Base-by-base conservation (phyloP, 2,113 vertebrate species). In the Edolisoma coerulescens region DNA sequence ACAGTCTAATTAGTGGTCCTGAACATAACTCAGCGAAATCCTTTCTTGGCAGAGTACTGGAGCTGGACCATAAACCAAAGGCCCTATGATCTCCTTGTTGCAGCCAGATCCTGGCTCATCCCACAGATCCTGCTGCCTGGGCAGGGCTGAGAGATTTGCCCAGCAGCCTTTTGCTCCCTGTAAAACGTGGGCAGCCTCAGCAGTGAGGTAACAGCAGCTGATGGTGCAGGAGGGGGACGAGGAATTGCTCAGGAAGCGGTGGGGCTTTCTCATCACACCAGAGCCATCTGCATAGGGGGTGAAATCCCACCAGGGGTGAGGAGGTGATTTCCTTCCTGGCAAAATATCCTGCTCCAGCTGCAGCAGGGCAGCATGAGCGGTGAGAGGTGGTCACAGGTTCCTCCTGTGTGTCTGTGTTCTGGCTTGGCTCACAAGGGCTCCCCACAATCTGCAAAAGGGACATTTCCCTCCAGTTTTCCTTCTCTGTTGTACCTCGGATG, bases 271-370 rank as follows among this genome's bases (percentile, higher is more conserved):
- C 17, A 76, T 30, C 33, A 23, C 50, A 59, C 26, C 82, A 69
- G 52, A 84, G n/a, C 77, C 70, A 78, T 52, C 83, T 77, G 76
- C 26, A 39, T 4, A 57, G 3, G 1, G 8, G 39, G 21, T 75
- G 71, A 95, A 95, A 77, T 92, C 92, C 79, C 79, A 77, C 16
- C 0, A 2, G 85, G 42, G 33, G 50, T 67, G 50, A 86, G 39
- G 64, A 90, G 45, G 59, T 77, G 86, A 80, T 39, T 80, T 93
- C 82, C 90, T 90, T 90, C 88, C 92, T 77, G 79, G 52, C 42
- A 64, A 67, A 84, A 81, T 80, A 83, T 80, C 86, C 92, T 39
- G 45, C 54, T 90, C 61, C 85, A 88, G 67, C 69, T 93, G 90
- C 56, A 76, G 70, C 2, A 65, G 16, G 16, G 78, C 1, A 7